These are phyloP conservation scores for Hyles vespertilio DNA, from an alignment of 1,140 invertebrate species.

Conservation along the genomic window DNA sequence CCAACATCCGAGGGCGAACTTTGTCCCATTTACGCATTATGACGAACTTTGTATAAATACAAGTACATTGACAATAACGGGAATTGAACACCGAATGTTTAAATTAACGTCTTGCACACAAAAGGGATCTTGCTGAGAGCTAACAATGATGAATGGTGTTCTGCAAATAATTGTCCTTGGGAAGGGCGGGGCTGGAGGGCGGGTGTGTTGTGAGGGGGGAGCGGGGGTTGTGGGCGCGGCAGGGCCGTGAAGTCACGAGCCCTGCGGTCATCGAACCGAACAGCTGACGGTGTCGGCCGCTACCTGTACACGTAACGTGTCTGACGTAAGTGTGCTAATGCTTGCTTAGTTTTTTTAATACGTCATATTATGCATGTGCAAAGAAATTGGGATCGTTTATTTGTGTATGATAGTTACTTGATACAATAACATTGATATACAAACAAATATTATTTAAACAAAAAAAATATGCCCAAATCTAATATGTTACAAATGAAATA, in stretches of 20 bases:
- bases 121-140: conserved; percentile 25
- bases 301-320: conserved; percentile 14
- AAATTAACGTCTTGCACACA: conserved; percentile 10
- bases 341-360: conserved; percentile 17
- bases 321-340: conserved; percentile 9
- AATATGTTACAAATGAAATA: no score
- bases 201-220: conserved; percentile 11
- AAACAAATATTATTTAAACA: no score
- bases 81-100: no score
- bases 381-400: no score
- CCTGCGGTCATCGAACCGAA: conserved; percentile 37
- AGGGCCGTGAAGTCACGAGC: conserved; percentile 38
- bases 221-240: conserved; percentile 30
- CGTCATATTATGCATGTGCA: no score
- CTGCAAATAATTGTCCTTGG: conserved; percentile 55
- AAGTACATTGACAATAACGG: no score
- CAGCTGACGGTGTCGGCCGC: conserved; percentile 25
- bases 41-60: no score
- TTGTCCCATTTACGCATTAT: no score
- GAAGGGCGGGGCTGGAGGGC: conserved; percentile 17
- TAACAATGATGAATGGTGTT: conserved; percentile 48
- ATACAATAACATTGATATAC: no score
- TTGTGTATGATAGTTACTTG: no score
- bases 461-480: no score
- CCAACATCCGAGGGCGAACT: no score